Base-by-base conservation (phyloP, 2,797 vertebrate species). In the Pangasius mekongensis region DNA sequence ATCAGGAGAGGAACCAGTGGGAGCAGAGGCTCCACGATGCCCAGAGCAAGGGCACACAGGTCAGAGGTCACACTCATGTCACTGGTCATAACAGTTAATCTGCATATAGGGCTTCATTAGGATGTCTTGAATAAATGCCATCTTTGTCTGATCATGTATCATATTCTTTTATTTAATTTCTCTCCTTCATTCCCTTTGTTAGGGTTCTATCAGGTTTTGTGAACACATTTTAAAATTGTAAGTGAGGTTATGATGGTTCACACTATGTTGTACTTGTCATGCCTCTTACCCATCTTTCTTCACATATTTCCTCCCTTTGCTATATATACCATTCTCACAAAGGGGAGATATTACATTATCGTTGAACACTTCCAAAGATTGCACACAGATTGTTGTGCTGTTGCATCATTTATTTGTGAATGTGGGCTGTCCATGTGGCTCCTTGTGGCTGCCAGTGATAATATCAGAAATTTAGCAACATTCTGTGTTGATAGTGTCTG, bases 1-100 rank as follows among this genome's bases (percentile, higher is more conserved):
- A 98, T 93, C 96, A 97, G 88, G 98, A 99, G 93, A 97, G 97
- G 93, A 96, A 96, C 90, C 97, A 97, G 93, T 97, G 96, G 93
- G 98, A 99, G 90, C 98, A 99, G 94, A 97, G 96, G 86, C 95
- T 97, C 0, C 97, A 96, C 92, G 98, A 99, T 69, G 92, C 97
- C 91, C 98, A 97, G 92, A 96, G 96, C 93, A 95, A 97, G 93
- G 92, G 95, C 86, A 94, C 95, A 92, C 96, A 96, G 97, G 97
- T 88, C 49, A 78, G 62, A 0, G 76, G 69, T 91, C 93, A 94
- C 27, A 30, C 36, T 47, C 6, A 11, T 36, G 66, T 47, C 36
- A 60, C 6, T 18, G 4, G 4, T 43, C 24, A 8, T 27, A 33
- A 10, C 6, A n/a, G 24, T 27, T 82, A 27, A 82, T 82, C 24